These are phyloP conservation scores for Eupsittula cactorum DNA, from an alignment of 2,113 vertebrate genomes.

Conservation along the genomic window DNA sequence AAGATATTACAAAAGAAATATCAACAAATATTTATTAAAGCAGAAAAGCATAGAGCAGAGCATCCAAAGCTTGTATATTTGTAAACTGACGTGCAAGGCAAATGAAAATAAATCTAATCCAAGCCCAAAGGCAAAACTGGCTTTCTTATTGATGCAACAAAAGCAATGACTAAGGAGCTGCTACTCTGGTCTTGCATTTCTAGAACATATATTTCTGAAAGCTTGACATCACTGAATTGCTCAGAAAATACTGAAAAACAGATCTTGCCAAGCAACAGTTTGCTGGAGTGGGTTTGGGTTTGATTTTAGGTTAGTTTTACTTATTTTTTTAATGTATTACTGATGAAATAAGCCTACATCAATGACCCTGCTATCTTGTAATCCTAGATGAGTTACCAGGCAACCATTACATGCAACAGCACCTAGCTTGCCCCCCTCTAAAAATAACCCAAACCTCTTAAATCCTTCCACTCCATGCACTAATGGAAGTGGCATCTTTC, in stretches of 20 bases:
- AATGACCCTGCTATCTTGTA: not conserved
- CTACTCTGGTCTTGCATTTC: not conserved
- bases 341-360: not conserved
- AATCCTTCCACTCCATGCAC: not conserved
- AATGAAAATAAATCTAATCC: conserved; percentile 47
- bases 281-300: not conserved
- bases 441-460: conserved; percentile 15
- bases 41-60: not conserved
- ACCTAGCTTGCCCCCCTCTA: not conserved
- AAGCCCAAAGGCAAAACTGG: conserved; percentile 37
- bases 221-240: not conserved
- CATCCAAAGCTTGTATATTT: not conserved
- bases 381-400: conserved; percentile 21
- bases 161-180: conserved; percentile 16
- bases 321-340: not conserved
- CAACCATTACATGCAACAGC: conserved; percentile 26
- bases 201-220: not conserved
- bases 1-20: not conserved
- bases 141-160: conserved; percentile 10
- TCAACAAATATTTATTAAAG: conserved; percentile 29
- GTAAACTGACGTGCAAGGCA: not conserved
- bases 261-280: not conserved
- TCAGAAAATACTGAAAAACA: not conserved
- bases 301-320: not conserved
- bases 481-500: not conserved